phyloP scores from a whole-genome alignment of 2,888 invertebrate genomes.

The Andricus quercusramuli region DNA sequence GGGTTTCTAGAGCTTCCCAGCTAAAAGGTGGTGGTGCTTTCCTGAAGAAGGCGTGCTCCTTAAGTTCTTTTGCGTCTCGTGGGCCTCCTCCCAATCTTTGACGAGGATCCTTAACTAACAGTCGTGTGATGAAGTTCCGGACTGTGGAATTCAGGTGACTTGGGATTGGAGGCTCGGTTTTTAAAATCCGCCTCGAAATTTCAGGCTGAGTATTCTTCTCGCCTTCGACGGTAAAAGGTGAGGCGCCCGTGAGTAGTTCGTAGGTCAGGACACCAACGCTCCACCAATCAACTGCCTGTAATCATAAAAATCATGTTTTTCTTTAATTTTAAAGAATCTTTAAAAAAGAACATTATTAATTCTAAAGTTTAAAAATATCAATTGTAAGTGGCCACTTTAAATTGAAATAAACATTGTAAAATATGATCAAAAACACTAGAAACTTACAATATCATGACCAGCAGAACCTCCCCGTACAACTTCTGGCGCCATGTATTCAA shows the following conservation, averaged over 20 bases:
- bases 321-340: no score
- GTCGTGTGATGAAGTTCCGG: conserved; percentile 88
- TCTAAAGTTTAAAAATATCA: no score
- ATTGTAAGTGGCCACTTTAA: no score
- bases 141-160: conserved; percentile 87
- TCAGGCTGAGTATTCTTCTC: conserved; percentile 96
- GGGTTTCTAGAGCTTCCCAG: conserved; percentile 90
- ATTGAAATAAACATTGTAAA: not conserved
- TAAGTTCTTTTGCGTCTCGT: conserved; percentile 92
- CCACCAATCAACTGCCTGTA: conserved; percentile 99
- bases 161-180: conserved; percentile 94
- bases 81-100: conserved; percentile 92
- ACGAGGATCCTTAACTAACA: conserved; percentile 94
- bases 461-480: conserved; percentile 89
- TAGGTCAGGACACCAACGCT: conserved; percentile 97
- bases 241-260: conserved; percentile 97
- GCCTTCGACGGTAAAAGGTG: conserved; percentile 97
- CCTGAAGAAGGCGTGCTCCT: conserved; percentile 93
- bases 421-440: conserved; percentile 40
- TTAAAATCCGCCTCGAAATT: conserved; percentile 94
- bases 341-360: no score
- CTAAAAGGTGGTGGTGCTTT: conserved; percentile 73
- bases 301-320: not conserved
- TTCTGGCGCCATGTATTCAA: conserved; percentile 98
- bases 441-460: conserved; percentile 96